phyloP scores from a whole-genome alignment of 2,888 invertebrate species.

The Aromia moschata region DNA sequence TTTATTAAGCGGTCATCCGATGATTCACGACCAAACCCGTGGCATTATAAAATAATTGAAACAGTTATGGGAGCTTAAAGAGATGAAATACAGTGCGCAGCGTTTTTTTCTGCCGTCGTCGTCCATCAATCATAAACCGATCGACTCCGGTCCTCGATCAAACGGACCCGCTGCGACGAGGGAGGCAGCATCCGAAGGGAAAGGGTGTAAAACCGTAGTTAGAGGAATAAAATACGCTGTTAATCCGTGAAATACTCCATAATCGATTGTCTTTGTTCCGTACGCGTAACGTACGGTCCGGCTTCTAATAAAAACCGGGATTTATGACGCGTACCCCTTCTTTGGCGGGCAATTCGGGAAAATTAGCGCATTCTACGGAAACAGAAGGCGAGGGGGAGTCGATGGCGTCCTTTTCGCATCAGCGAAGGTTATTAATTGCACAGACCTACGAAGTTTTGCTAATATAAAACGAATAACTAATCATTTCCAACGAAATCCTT shows the following conservation, averaged over 20 bases:
- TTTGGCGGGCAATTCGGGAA: neutral
- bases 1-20: too few species aligned
- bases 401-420: too few species aligned
- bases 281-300: slow-evolving; percentile 39
- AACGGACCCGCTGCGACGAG: slow-evolving; percentile 45
- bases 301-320: slow-evolving; percentile 23
- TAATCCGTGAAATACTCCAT: slow-evolving; percentile 52
- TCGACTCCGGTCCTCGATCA: slow-evolving; percentile 46
- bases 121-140: slow-evolving; percentile 48
- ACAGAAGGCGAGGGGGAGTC: neutral
- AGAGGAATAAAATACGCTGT: slow-evolving; percentile 42
- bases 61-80: slow-evolving; percentile 21
- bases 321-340: slow-evolving; percentile 10
- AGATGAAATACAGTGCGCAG: slow-evolving; percentile 29
- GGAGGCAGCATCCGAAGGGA: slow-evolving; percentile 40
- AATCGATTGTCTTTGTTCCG: slow-evolving; percentile 46
- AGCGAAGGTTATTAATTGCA: too few species aligned
- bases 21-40: slow-evolving; percentile 10
- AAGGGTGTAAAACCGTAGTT: slow-evolving; percentile 46
- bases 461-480: too few species aligned
- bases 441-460: too few species aligned
- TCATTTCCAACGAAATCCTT: too few species aligned
- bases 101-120: slow-evolving; percentile 37
- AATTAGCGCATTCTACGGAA: slow-evolving; percentile 14
- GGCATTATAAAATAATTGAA: slow-evolving; percentile 29